These are phyloP conservation scores for Columbina picui DNA, from an alignment of 2,113 vertebrate species.

Conservation along the genomic window DNA sequence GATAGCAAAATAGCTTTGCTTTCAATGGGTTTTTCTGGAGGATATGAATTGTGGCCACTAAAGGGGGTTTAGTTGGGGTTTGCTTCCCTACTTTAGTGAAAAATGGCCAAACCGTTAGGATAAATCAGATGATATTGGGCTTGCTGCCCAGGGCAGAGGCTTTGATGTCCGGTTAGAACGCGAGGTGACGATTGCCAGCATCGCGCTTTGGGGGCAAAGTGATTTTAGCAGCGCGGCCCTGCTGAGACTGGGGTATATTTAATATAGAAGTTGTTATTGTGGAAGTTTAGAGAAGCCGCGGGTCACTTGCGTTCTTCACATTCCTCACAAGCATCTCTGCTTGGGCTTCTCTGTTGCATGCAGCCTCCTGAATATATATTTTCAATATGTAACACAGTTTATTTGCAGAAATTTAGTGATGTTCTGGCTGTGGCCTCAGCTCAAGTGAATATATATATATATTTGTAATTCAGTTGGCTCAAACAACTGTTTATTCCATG, in stretches of 20 bases:
- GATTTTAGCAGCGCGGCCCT: not conserved
- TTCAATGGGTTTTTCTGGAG: not conserved
- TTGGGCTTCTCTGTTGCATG: not conserved
- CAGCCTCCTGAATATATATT: not conserved
- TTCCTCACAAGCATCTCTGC: not conserved
- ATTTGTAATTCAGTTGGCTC: not conserved
- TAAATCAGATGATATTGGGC: not conserved
- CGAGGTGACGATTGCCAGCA: not conserved
- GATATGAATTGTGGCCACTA: not conserved
- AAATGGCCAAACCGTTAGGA: not conserved
- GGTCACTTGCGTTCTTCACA: not conserved
- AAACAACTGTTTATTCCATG: not conserved
- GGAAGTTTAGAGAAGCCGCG: not conserved
- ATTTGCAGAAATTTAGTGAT: not conserved
- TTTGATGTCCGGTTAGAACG: not conserved
- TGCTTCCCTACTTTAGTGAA: not conserved
- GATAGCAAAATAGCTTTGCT: not conserved
- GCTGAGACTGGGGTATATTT: not conserved
- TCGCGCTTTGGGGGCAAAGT: not conserved
- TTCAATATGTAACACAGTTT: not conserved
- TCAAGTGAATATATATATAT: not conserved
- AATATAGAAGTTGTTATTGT: not conserved
- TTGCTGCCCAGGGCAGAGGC: not conserved
- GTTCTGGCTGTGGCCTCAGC: not conserved
- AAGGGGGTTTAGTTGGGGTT: not conserved